Evolutionary conservation across 2,113 vertebrate species (phyloP), one percentile per base, ranked within the genome.

Genomic region (Dolichotis patagonum): DNA sequence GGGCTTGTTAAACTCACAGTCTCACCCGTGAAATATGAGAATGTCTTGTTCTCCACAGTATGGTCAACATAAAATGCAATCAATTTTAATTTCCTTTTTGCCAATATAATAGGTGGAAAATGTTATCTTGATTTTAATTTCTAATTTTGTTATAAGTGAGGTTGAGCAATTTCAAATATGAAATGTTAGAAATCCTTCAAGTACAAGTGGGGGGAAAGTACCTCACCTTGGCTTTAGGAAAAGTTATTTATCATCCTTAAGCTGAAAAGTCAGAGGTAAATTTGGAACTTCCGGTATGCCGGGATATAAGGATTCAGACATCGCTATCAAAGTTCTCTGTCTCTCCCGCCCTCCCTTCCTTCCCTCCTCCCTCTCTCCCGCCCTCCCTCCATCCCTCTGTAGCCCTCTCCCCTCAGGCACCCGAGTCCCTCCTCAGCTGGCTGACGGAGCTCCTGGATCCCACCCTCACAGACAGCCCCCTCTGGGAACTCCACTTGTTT

Each of bases 81-180:
- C 22, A 14, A 58, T 85, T 94, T 81, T 26, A 60, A 60, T 67
- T 92, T 92, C 73, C 43, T 67, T 95, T 86, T 90, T 84, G 7
- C 35, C 38, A 81, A 17, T 80, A 32, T 35, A 85, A 73, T 65
- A 63, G 22, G 20, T 91, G 8, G 52, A 81, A 81, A 90, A 91
- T 52, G 30, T 10, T 35, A 75, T 54, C 24, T 85, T 58, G n/a
- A 71, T 97, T 96, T 91, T 71, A 94, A 78, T 85, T 88, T 77
- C 54, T 54, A 24, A 28, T 60, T 90, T 89, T 83, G 86, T 63
- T 46, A 28, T 56, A 62, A 65, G 6, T 75, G 60, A 91, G 26
- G 52, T 35, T 71, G 85, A 88, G 10, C 11, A 63, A 73, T 26
- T 97, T 87, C 91, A 60, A 92, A 63, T 43, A 86, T 38, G 75